Evolutionary conservation across 2,797 vertebrate species (phyloP).

Genomic region (Alectoris magna): DNA sequence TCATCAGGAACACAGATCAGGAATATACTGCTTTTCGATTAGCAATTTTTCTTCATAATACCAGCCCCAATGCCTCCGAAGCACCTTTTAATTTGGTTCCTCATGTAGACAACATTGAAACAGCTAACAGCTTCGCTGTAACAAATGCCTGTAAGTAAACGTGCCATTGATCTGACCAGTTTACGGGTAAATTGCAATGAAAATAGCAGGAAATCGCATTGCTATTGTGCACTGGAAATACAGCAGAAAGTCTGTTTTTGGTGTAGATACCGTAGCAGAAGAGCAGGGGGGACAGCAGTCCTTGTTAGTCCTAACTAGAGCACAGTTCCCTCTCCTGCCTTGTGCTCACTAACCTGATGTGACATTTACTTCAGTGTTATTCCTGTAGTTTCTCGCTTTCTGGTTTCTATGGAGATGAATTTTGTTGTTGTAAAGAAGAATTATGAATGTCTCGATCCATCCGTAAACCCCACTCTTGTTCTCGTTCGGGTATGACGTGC

Average conservation of each 20-base stretch:
- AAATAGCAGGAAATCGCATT: neutral
- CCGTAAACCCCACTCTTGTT: neutral
- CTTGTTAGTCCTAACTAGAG: slow-evolving; percentile 44
- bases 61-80: slow-evolving; percentile 97
- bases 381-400: slow-evolving; percentile 62
- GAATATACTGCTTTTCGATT: slow-evolving; percentile 99
- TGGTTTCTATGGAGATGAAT: slow-evolving; percentile 68
- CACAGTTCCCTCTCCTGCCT: slow-evolving; percentile 31
- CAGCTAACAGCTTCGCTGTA: slow-evolving; percentile 98
- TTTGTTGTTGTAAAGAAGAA: slow-evolving; percentile 65
- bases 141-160: slow-evolving; percentile 98
- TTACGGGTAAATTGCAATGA: slow-evolving; percentile 43
- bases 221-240: neutral
- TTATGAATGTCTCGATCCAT: slow-evolving; percentile 24
- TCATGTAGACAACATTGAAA: slow-evolving; percentile 99
- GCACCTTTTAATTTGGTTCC: slow-evolving; percentile 99
- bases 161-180: slow-evolving; percentile 31
- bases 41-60: slow-evolving; percentile 99
- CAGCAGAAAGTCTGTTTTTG: neutral
- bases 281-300: slow-evolving; percentile 45
- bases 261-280: neutral
- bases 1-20: slow-evolving; percentile 99
- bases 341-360: slow-evolving; percentile 71
- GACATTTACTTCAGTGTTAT: slow-evolving; percentile 69
- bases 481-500: slow-evolving; percentile 6